These are phyloP conservation scores for Cinara cedri DNA, from an alignment of 2,888 invertebrate species.

Conservation along the genomic window DNA sequence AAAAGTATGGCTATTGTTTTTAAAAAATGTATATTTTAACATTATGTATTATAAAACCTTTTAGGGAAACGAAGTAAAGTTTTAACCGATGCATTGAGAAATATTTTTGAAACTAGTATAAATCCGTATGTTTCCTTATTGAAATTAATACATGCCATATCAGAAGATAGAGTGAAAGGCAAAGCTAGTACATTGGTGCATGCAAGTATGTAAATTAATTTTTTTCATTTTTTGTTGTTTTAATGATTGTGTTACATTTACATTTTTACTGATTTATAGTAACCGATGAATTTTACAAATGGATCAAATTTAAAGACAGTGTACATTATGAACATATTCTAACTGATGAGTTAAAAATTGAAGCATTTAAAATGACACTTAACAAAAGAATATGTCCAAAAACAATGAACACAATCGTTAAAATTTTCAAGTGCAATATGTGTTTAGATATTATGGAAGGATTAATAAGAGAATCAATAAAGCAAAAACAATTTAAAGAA, in stretches of 20 bases:
- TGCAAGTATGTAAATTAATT: conserved; percentile 25
- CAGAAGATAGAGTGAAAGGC: conserved; percentile 43
- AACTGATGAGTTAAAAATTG: conserved; percentile 69
- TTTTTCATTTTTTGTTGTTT: background rate
- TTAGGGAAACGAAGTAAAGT: conserved; percentile 67
- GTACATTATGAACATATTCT: conserved; percentile 65
- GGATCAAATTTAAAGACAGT: conserved; percentile 62
- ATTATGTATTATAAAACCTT: background rate
- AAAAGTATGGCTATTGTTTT: too few relatives aligned
- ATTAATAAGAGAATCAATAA: conserved; percentile 34
- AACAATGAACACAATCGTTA: conserved; percentile 21
- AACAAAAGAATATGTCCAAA: conserved; percentile 38
- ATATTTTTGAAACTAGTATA: conserved; percentile 65
- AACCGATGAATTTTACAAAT: conserved; percentile 63
- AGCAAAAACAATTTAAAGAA: conserved; percentile 46
- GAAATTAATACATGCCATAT: conserved; percentile 29
- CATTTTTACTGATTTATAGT: conserved; percentile 60
- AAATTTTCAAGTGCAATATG: conserved; percentile 44
- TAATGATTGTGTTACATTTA: background rate
- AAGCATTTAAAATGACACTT: conserved; percentile 73
- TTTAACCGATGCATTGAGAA: conserved; percentile 65
- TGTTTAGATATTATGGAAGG: conserved; percentile 30
- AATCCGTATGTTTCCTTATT: conserved; percentile 67
- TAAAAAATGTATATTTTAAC: too few relatives aligned
- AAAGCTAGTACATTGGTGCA: conserved; percentile 40